Evolutionary conservation across 2,888 invertebrate species (phyloP).

Genomic region (Apamea crenata): DNA sequence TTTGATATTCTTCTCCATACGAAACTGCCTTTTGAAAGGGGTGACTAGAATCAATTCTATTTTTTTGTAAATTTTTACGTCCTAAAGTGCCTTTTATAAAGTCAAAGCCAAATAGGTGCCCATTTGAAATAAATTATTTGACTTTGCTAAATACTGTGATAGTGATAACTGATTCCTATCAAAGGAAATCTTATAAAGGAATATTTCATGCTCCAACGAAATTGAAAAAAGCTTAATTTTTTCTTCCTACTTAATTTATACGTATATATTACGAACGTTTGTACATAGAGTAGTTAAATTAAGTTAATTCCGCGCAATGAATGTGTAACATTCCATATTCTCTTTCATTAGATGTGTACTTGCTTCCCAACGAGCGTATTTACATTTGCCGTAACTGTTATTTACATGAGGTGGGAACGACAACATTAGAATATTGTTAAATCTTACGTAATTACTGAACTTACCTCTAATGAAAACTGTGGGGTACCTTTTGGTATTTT

Average conservation of each 20-base stretch:
- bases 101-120: not conserved
- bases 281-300: not conserved
- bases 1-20: conserved; percentile 24
- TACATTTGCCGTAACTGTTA: conserved; percentile 50
- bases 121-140: not conserved
- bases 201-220: conserved; percentile 13
- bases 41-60: not conserved
- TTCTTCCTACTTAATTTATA: not conserved
- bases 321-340: conserved; percentile 46
- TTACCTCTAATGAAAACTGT: not conserved
- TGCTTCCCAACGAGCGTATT: conserved; percentile 37
- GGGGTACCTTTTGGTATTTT: not conserved
- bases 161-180: conserved; percentile 43
- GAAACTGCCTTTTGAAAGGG: not conserved
- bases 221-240: conserved; percentile 16
- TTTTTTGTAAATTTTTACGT: not conserved
- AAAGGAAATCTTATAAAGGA: conserved; percentile 11
- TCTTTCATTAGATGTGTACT: conserved; percentile 46
- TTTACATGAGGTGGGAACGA: conserved; percentile 38
- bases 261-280: not conserved
- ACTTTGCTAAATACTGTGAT: conserved; percentile 31
- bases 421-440: conserved; percentile 45
- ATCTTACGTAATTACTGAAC: conserved; percentile 23
- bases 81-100: not conserved
- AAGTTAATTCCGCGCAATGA: conserved; percentile 26